Evolutionary conservation across 2,113 vertebrate species (phyloP).

Genomic region (Anolis sagrei): DNA sequence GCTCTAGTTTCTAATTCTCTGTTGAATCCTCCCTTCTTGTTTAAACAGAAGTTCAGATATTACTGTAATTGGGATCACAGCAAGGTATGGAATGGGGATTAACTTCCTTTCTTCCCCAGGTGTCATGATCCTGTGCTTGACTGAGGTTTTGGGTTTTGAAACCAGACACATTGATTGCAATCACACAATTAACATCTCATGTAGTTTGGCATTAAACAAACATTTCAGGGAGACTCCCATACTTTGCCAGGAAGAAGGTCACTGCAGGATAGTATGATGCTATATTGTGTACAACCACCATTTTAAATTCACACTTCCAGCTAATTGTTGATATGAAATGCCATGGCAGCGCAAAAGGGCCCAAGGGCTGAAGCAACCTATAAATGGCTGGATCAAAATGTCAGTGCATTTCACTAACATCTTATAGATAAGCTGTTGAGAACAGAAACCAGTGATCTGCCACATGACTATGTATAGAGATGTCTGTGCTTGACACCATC

Average conservation of each 20-base stretch:
- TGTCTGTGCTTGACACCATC: neutral
- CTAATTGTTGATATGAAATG: neutral
- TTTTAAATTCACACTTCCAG: neutral
- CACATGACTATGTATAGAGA: neutral
- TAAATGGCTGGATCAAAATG: neutral
- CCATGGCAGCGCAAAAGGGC: neutral
- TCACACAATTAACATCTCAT: neutral
- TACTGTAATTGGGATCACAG: neutral
- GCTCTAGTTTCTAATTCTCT: neutral
- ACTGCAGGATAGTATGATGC: neutral
- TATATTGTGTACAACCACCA: neutral
- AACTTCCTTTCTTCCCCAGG: neutral
- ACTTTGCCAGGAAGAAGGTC: neutral
- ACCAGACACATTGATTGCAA: neutral
- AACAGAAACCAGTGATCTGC: neutral
- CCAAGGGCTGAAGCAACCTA: neutral
- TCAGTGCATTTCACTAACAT: neutral
- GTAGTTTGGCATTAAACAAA: neutral
- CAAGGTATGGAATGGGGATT: neutral
- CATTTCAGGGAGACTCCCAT: neutral
- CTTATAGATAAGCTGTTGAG: neutral
- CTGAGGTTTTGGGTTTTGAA: neutral
- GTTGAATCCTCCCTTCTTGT: neutral
- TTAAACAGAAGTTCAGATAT: neutral
- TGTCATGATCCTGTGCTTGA: neutral